phyloP scores from a whole-genome alignment of 2,888 invertebrate genomes.

The Nephrotoma flavescens region DNA sequence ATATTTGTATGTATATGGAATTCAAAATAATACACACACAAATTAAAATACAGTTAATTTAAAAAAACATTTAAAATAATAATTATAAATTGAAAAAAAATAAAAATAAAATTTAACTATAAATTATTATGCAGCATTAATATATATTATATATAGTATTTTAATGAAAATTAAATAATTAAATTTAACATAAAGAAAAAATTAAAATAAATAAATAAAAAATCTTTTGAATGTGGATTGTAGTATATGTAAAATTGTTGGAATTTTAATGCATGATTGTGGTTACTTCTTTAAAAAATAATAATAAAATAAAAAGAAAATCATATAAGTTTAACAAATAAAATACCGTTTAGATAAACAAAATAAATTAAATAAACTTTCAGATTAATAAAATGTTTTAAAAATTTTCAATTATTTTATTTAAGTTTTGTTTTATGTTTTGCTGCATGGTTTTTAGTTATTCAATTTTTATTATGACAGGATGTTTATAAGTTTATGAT shows the following conservation, averaged over 20 bases:
- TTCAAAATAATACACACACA: not conserved
- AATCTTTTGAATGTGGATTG: constrained; percentile 38
- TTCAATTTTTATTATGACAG: not conserved
- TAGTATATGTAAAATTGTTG: constrained; percentile 39
- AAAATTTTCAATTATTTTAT: not conserved
- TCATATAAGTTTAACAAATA: not conserved
- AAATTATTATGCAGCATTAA: constrained; percentile 25
- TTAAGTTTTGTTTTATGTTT: not conserved
- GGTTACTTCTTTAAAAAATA: constrained; percentile 3
- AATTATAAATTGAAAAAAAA: constrained; percentile 11
- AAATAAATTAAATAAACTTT: constrained; percentile 1
- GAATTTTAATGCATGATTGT: constrained; percentile 17
- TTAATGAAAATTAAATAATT: constrained; percentile 16
- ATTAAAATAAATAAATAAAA: constrained; percentile 25
- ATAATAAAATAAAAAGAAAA: not conserved
- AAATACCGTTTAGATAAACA: not conserved
- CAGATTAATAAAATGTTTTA: not conserved
- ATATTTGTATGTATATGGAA: not conserved
- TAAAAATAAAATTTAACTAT: constrained; percentile 32
- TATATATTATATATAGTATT: not conserved
- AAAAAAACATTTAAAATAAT: constrained; percentile 11
- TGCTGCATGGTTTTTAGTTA: not conserved
- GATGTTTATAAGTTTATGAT: constrained; percentile 13
- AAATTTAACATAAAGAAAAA: constrained; percentile 21
- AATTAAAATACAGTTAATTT: constrained; percentile 11